phyloP scores from a whole-genome alignment of 2,797 vertebrate genomes.

The Sebastes vulpes region DNA sequence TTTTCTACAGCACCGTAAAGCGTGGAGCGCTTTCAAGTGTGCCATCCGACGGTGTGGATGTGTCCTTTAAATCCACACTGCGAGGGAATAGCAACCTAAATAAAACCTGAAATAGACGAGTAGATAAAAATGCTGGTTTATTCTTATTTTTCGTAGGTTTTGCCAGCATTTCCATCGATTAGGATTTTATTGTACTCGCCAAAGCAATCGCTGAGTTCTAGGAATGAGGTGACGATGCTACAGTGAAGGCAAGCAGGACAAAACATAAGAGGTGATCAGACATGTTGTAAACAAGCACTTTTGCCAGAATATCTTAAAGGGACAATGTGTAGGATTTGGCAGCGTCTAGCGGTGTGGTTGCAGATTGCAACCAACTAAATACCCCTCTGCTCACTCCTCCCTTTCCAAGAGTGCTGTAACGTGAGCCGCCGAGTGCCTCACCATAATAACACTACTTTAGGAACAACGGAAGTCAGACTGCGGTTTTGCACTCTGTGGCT shows the following conservation, averaged over 20 bases:
- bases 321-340: no score
- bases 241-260: neutral
- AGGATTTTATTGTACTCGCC: neutral
- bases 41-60: neutral
- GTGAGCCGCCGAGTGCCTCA: no score
- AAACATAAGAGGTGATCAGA: neutral
- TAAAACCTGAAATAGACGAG: neutral
- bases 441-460: no score
- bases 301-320: neutral
- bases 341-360: no score
- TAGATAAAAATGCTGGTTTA: neutral
- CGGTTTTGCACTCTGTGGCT: no score
- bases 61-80: neutral
- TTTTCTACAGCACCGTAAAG: slow-evolving; percentile 26
- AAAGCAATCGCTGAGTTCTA: neutral
- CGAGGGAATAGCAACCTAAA: neutral
- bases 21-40: neutral
- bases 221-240: neutral
- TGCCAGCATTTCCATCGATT: neutral
- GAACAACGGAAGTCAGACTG: no score
- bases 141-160: neutral
- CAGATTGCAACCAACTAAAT: no score
- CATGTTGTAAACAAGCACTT: neutral
- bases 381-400: no score
- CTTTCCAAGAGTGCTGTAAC: no score